Evolutionary conservation across 2,113 vertebrate species (phyloP).

Genomic region (Cricetomys ansorgei): DNA sequence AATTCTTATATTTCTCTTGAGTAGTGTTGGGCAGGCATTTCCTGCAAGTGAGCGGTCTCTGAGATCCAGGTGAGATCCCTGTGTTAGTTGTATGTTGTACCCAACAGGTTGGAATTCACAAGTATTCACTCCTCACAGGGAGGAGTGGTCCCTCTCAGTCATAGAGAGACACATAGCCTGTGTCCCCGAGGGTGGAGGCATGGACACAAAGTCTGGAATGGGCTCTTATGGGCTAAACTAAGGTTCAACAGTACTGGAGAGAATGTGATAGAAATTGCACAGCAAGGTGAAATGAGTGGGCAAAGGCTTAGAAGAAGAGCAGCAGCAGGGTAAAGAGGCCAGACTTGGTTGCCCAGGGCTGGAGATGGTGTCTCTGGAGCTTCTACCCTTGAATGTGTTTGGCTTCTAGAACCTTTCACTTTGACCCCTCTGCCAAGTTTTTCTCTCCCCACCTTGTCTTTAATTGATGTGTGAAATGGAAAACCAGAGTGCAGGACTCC

Average conservation of each 20-base stretch:
- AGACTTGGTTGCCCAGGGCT: rapidly evolving
- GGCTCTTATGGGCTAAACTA: not conserved
- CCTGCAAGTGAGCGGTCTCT: not conserved
- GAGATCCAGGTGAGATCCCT: not conserved
- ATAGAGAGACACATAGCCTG: no score
- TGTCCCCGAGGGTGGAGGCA: not conserved
- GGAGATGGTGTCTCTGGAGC: not conserved
- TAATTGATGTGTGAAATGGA: not conserved
- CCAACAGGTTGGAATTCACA: no score
- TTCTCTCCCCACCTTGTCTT: not conserved
- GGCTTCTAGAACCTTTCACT: not conserved
- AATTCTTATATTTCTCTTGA: not conserved
- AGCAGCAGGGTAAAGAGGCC: rapidly evolving
- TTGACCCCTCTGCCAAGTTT: not conserved
- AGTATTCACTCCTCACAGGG: not conserved
- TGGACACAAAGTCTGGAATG: not conserved
- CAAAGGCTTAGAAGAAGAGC: not conserved
- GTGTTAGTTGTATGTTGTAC: not conserved
- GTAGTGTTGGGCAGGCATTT: not conserved
- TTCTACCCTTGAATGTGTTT: no score
- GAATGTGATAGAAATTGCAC: not conserved
- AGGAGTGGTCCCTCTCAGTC: not conserved
- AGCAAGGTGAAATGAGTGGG: not conserved
- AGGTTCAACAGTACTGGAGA: not conserved
- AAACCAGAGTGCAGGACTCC: not conserved